Evolutionary conservation across 2,113 vertebrate genomes (phyloP), one percentile per base, ranked within the genome.

Genomic region (Scophthalmus maximus): DNA sequence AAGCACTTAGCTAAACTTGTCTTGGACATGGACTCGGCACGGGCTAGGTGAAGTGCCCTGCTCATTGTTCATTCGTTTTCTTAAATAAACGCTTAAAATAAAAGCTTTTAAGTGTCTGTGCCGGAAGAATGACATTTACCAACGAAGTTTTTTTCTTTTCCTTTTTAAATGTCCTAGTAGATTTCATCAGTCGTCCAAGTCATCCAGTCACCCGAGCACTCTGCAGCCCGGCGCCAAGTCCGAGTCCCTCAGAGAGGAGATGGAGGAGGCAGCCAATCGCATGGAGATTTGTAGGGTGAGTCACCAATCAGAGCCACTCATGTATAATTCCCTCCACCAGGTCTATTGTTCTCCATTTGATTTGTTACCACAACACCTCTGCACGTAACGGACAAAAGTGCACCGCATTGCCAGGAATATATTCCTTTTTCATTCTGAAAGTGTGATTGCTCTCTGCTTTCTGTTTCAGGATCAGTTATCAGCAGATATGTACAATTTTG

Each of bases 201-300:
- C 98, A 52, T 98, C 96, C 8, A 94, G 96, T 79, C 87, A 96
- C 92, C 95, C 97, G 67, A 95, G 95, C 92, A 97, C 95, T 82
- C 91, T 96, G 84, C 96, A 96, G 91, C 95, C 96, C 1, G 93
- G 98, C 1, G 94, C 98, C 92, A 99, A 99, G 88, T 93, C 95
- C 0, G 98, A 99, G 4, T 94, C 97, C 71, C 96, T 99, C 84
- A 93, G 98, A 95, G 98, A 99, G 85, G 98, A 99, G 88, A 99
- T 99, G 98, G 98, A 99, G 82, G 98, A 99, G 89, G 95, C 98
- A 0, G 98, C 97, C 89, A 99, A 98, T 92, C 94, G 96, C 85
- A 97, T 99, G 94, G 98, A 99, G 93, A 99, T 99, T 87, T 99
- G 98, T 93, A 95, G 97, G 95, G 98, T 98, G 94, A 79, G 76